Evolutionary conservation across 2,888 invertebrate genomes (phyloP), one percentile per base, ranked within the genome.

Genomic region (Brachyptera risi): DNA sequence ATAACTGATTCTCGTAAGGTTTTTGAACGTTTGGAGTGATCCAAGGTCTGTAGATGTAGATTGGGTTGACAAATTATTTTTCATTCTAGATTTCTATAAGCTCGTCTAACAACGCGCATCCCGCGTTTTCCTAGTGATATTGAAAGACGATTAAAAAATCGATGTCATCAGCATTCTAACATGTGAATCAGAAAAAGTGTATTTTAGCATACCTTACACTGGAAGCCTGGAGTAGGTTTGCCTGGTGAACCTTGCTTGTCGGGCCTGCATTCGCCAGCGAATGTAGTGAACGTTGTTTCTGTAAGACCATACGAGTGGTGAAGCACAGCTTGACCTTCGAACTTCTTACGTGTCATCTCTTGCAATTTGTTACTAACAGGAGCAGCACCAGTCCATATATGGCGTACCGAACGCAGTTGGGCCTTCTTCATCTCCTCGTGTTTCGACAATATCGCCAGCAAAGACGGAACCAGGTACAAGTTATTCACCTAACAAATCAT

Each of bases 371-470:
- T 81, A 0, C 90, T 88, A 9, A 94, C 77, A 0, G 94, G 88
- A 0, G 94, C 93, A 1, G 94, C 94, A 1, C 92, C 93, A 69
- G 86, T 86, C 72, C 88, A 80, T 50, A 93, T 78, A 54, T 82
- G 80, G 68, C 82, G 79, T 3, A 95, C 72, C 7, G 83, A 85
- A 0, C 86, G 83, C 61, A 95, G 75, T 7, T 57, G 60, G 2
- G 24, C 54, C 27, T 15, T 11, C 2, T 17, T 67, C 21, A 77
- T 73, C 27, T 73, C 56, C 89, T 74, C 0, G 92, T 88, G 85
- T 74, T 93, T 92, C 0, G 89, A 87, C 63, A 96, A 74, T 72
- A 93, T 90, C 49, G 92, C 82, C 72, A 92, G 83, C 31, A 95
- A 79, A 1, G 94, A 92, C 1, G 95, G 95, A 7, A 94, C 94